phyloP scores from a whole-genome alignment of 2,888 invertebrate species.

The Stenolophus ochropezus region DNA sequence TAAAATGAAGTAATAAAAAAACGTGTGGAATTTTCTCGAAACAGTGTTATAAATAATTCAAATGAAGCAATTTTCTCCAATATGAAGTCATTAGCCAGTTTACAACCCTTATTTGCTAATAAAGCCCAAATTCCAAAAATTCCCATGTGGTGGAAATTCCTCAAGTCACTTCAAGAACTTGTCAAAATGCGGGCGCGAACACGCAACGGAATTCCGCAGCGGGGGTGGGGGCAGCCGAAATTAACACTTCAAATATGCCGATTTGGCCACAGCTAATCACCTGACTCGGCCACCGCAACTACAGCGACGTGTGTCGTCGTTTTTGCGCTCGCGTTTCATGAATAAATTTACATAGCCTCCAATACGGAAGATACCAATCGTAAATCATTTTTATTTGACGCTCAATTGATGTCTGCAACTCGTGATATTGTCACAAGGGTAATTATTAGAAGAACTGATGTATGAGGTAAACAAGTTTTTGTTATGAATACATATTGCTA shows the following conservation, averaged over 20 bases:
- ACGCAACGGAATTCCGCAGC: conserved; percentile 24
- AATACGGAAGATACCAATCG: background rate
- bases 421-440: conserved; percentile 26
- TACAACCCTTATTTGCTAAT: background rate
- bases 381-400: conserved; percentile 46
- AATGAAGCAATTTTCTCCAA: too few species aligned
- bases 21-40: too few species aligned
- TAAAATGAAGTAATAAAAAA: too few species aligned
- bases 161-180: conserved; percentile 10
- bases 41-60: too few species aligned
- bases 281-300: background rate
- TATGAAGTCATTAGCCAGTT: background rate
- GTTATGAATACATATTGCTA: background rate
- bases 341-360: conserved; percentile 43
- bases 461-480: background rate
- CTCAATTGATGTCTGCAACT: conserved; percentile 36
- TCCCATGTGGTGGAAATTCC: conserved; percentile 9
- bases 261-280: conserved; percentile 41
- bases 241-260: conserved; percentile 50
- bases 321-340: conserved; percentile 21
- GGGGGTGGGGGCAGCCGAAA: conserved; percentile 6
- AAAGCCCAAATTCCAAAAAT: background rate
- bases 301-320: conserved; percentile 16
- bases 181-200: conserved; percentile 22
- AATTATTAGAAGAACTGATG: conserved; percentile 20